Base-by-base conservation (phyloP, 2,888 invertebrate genomes). In the Heliconius sara region DNA sequence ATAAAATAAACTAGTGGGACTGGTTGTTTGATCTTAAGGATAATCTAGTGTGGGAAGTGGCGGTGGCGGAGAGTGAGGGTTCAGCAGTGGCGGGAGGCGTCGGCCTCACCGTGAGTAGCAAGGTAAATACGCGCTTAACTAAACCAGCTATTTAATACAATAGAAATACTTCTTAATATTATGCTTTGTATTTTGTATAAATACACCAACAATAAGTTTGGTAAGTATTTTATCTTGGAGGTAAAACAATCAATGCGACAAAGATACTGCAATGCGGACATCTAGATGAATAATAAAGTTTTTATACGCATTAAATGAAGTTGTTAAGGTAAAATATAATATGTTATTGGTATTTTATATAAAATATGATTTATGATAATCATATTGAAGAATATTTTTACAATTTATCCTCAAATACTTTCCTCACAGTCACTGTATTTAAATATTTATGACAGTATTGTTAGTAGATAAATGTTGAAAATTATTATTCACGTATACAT, bases 41-140 rank as follows among this genome's bases (percentile, higher is more conserved):
- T 74, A 63, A 68, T 70, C 34, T 73, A 74, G 82, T 73, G 73
- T 80, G 79, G 81, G 78, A 82, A 83, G 82, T 90, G 91, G 93
- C 92, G 92, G 92, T 93, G 94, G 94, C 91, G 92, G 94, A 94
- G 86, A 89, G 90, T 83, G 95, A 94, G 86, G 89, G 88, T 85
- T 87, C 92, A 77, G 88, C 89, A 84, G 89, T 89, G 88, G 89
- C 93, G 94, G 94, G 91, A 88, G 94, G 94, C 93, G 92, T 91
- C 88, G 92, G 95, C 94, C 95, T 95, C 94, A 87, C 94, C 95
- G 95, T 95, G 95, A 92, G 90, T 90, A 95, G 93, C 89, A 95
- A 95, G 93, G 95, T 93, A 87, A 82, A 82, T 81, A 39, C 13
- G 52, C 43, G 10, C 13, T 75, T 74, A 34, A 52, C 25, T 43